Conservation (phyloP, 1,140 invertebrate species). For the Argopecten irradians region DNA sequence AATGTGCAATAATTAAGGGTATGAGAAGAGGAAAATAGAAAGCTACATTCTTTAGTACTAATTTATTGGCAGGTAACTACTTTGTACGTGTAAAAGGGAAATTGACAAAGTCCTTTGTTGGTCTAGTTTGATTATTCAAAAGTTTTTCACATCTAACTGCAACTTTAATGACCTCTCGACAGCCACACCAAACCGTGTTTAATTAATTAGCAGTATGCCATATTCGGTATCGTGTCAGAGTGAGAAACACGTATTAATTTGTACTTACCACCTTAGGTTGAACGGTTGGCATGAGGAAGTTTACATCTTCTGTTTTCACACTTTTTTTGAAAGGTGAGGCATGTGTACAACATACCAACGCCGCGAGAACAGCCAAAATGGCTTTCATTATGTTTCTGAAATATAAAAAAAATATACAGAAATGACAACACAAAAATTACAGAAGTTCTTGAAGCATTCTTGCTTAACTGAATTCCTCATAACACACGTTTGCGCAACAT, state of each 20-base stretch:
- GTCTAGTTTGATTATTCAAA: no score
- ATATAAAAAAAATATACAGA: not conserved
- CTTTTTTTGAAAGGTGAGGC: slow-evolving; percentile 24
- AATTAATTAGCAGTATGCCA: not conserved
- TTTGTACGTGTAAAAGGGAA: no score
- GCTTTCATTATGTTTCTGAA: slow-evolving; percentile 7
- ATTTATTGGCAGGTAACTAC: no score
- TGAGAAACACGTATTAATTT: not conserved
- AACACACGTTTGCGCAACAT: no score
- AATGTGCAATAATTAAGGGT: no score
- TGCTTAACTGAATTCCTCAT: no score
- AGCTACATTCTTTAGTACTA: no score
- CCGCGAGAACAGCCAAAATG: slow-evolving; percentile 19
- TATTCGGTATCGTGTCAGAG: not conserved
- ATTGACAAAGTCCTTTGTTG: no score
- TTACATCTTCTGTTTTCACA: slow-evolving; percentile 34
- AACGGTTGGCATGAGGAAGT: slow-evolving; percentile 57
- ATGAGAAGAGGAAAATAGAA: no score
- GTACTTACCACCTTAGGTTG: slow-evolving; percentile 56
- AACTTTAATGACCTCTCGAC: no score
- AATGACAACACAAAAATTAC: not conserved
- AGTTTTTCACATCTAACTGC: no score
- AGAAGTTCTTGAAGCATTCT: no score
- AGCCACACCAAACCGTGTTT: not conserved
- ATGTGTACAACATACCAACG: not conserved